Evolutionary conservation across 2,888 invertebrate genomes (phyloP).

Genomic region (Patella pellucida): DNA sequence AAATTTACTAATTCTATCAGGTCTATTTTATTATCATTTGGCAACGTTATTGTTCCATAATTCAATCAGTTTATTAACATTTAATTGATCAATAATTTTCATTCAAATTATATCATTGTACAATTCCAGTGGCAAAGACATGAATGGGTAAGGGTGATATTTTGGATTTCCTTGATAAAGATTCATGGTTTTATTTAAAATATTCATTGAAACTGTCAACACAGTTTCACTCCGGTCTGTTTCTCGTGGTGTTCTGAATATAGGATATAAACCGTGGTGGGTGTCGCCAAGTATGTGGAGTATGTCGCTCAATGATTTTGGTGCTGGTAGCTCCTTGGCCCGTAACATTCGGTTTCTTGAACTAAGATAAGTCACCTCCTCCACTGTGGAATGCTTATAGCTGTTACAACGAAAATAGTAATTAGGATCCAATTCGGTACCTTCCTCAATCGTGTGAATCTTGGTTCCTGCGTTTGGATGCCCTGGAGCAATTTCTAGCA

Average conservation of each 20-base stretch:
- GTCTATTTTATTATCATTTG: no score
- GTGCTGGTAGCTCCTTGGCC: background rate
- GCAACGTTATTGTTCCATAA: no score
- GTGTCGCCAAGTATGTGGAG: slow-evolving; percentile 18
- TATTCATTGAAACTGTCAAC: slow-evolving; percentile 14
- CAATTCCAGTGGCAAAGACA: background rate
- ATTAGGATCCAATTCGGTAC: background rate
- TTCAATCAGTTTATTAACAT: no score
- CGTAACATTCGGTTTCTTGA: slow-evolving; percentile 6
- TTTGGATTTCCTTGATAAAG: slow-evolving; percentile 17
- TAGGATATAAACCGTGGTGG: slow-evolving; percentile 4
- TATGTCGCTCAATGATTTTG: background rate
- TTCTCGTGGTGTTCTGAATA: slow-evolving; percentile 12
- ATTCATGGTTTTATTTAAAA: slow-evolving; percentile 15
- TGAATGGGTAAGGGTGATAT: background rate
- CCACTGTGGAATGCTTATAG: slow-evolving; percentile 4
- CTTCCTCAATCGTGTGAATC: slow-evolving; percentile 12
- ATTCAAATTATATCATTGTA: no score
- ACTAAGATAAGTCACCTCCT: slow-evolving; percentile 3
- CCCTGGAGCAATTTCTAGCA: slow-evolving; percentile 14
- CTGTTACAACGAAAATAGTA: slow-evolving; percentile 19
- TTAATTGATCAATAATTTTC: no score
- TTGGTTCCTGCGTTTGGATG: background rate
- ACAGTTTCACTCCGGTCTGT: slow-evolving; percentile 11
- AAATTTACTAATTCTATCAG: no score